Evolutionary conservation across 2,888 invertebrate species (phyloP), one percentile per base, ranked within the genome.

Genomic region (Harmothoe impar): DNA sequence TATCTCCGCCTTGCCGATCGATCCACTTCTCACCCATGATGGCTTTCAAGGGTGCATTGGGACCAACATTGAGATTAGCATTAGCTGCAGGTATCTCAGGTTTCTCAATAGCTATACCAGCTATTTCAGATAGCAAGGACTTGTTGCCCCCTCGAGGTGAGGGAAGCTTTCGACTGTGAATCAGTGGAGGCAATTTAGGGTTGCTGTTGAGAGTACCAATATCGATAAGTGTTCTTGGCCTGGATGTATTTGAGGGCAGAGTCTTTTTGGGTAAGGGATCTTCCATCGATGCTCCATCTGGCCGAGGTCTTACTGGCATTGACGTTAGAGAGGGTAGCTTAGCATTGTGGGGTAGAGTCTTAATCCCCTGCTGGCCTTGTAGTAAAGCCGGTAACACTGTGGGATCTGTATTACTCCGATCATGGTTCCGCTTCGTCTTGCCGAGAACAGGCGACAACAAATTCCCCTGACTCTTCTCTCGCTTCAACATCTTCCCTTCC

Each of bases 1-100:
- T 84, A 1, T 90, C 81, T 5, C 90, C 90, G 25, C 90, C 90
- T 20, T 77, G 43, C 33, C 81, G 51, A 31, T 84, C 90, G 33
- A 90, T 90, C 90, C 90, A 90, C 56, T 90, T 81, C 56, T 90
- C 90, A 52, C 77, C 77, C 81, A 90, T 56, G 29, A 77, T 51
- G 20, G 77, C 72, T 29, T 78, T 78, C 17, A 90, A 54, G 0
- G 78, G 43, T 31, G 54, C 78, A 25, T 62, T 25, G 7, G 25
- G 77, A 15, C 77, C 25, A n/a, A 20, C 7, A 5, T n/a, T 62
- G 3, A n/a, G 62, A 62, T 62, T 20, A 7, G 7, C n/a, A 62
- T 62, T 20, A 7, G 7, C n/a, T 62, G 62, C 20, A 62, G 43
- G 10, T 43, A 10, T 29, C 25, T 72, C 72, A 25, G 1, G 20